Conservation (phyloP, 2,797 vertebrate genomes). For the Thripadectes ignobilis region DNA sequence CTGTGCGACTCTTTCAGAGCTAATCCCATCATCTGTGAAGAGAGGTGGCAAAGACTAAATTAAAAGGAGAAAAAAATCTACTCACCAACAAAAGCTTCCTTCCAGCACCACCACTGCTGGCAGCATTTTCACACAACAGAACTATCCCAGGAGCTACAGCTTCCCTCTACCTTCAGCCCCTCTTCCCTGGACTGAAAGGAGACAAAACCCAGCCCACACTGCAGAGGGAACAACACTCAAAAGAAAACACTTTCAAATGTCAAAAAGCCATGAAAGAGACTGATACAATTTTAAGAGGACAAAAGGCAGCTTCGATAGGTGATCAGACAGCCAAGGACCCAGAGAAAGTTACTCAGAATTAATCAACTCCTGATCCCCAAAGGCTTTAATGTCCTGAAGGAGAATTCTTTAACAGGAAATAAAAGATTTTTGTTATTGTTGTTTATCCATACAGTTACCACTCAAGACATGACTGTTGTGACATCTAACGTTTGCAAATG, state of each 20-base stretch:
- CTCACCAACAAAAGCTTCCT: not conserved
- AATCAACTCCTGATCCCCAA: slow-evolving; percentile 71
- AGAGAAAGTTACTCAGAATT: slow-evolving; percentile 65
- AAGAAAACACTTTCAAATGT: not conserved
- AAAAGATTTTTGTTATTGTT: not conserved
- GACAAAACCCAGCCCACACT: not conserved
- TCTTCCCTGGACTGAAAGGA: not conserved
- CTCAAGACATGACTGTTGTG: slow-evolving; percentile 14
- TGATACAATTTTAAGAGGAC: slow-evolving; percentile 33
- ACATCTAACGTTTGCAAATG: not conserved
- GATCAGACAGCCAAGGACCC: slow-evolving; percentile 73
- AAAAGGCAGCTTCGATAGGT: slow-evolving; percentile 63
- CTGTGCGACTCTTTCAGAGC: slow-evolving; percentile 92
- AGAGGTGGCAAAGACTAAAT: slow-evolving; percentile 1
- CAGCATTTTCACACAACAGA: not conserved
- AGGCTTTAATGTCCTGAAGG: slow-evolving; percentile 56
- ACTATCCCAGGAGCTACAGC: not conserved
- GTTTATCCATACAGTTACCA: not conserved
- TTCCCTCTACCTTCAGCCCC: slow-evolving; percentile 40
- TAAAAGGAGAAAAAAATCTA: not conserved
- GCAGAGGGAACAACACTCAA: not conserved
- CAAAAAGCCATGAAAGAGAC: slow-evolving; percentile 40
- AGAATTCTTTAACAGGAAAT: slow-evolving; percentile 16
- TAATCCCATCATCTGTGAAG: slow-evolving; percentile 92
- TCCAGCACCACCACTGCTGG: not conserved